phyloP scores from a whole-genome alignment of 2,113 vertebrate genomes.

The Thunnus thynnus region DNA sequence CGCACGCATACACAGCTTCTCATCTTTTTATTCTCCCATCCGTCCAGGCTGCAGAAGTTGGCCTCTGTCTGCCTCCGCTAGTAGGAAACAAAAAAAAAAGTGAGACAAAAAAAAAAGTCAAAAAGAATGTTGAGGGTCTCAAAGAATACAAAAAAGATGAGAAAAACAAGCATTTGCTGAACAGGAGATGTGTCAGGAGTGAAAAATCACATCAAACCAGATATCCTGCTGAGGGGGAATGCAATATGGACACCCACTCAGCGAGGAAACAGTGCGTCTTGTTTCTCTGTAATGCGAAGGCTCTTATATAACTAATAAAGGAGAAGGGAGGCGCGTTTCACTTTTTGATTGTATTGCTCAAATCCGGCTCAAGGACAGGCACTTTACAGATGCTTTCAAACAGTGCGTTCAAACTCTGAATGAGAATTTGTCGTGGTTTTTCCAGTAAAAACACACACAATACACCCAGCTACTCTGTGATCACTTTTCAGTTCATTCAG shows the following conservation, averaged over 20 bases:
- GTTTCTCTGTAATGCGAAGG: slow-evolving; percentile 7
- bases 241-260: slow-evolving; percentile 48
- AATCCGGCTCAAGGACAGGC: background rate
- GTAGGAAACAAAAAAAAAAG: slow-evolving; percentile 7
- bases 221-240: slow-evolving; percentile 11
- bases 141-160: background rate
- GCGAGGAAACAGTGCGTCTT: background rate
- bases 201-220: slow-evolving; percentile 34
- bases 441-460: background rate
- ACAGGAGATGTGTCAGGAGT: slow-evolving; percentile 28
- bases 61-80: slow-evolving; percentile 30
- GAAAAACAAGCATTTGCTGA: slow-evolving; percentile 23
- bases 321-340: slow-evolving; percentile 5
- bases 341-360: slow-evolving; percentile 38
- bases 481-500: slow-evolving; percentile 5
- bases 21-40: slow-evolving; percentile 10
- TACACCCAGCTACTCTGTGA: background rate
- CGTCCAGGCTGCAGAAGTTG: slow-evolving; percentile 13
- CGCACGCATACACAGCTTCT: background rate
- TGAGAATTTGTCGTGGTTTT: background rate
- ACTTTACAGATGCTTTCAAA: slow-evolving; percentile 16
- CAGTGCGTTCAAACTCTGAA: background rate
- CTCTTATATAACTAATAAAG: slow-evolving; percentile 46
- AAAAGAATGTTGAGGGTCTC: slow-evolving; percentile 7
- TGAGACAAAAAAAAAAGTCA: background rate